These are phyloP conservation scores for Stichodactyla helianthus DNA, from an alignment of 64 coral and sea anemone genomes.

Conservation along the genomic window DNA sequence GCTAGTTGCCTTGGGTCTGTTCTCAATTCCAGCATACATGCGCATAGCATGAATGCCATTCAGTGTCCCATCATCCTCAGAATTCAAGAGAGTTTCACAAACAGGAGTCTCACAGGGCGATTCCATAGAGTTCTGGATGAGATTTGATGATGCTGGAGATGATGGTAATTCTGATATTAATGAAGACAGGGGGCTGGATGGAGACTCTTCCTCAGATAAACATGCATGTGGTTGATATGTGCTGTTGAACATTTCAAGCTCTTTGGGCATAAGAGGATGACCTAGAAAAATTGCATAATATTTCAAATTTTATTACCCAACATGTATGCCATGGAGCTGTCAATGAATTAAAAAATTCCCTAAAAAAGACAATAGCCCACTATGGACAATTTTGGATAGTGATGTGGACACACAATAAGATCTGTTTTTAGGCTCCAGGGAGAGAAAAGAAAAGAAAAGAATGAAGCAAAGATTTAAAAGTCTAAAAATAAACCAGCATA, in stretches of 20 bases:
- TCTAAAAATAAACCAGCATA: too few species aligned
- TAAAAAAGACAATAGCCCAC: too few species aligned
- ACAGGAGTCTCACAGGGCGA: conserved; percentile 33
- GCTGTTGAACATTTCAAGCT: conserved; percentile 53
- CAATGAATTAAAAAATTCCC: too few species aligned
- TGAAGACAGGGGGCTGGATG: conserved; percentile 29
- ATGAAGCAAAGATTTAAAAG: too few species aligned
- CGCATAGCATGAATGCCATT: conserved; percentile 11
- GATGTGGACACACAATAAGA: too few species aligned
- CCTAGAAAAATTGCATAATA: conserved; percentile 24
- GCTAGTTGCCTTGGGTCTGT: neutral
- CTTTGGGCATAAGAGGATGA: conserved; percentile 51
- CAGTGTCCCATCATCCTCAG: neutral
- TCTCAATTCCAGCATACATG: conserved; percentile 46
- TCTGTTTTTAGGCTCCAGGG: too few species aligned
- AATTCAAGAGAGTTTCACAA: conserved; percentile 1
- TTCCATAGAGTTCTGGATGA: conserved; percentile 17
- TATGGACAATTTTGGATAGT: too few species aligned
- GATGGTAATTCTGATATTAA: conserved; percentile 38
- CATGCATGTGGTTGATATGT: neutral
- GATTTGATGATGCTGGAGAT: conserved; percentile 24
- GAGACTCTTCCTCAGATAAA: conserved; percentile 48
- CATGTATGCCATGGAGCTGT: too few species aligned
- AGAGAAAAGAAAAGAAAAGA: too few species aligned
- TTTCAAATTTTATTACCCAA: too few species aligned